phyloP scores from a whole-genome alignment of 2,888 invertebrate genomes.

The Acanthococcus lagerstroemiae region DNA sequence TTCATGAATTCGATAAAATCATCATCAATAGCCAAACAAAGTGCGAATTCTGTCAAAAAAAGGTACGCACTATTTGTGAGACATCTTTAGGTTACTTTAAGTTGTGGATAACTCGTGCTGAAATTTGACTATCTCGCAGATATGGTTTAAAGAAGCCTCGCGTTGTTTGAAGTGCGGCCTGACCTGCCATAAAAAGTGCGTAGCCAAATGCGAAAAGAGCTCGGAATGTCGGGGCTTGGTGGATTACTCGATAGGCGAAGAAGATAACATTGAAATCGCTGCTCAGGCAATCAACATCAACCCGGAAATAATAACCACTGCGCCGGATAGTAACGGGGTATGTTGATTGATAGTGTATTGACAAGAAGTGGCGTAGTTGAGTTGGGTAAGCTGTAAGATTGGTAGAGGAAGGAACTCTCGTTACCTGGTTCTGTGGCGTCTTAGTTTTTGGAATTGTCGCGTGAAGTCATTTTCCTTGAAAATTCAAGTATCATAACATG shows the following conservation, averaged over 20 bases:
- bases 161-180: conserved; percentile 81
- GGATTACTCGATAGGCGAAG: conserved; percentile 34
- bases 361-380: too few relatives aligned
- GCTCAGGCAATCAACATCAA: conserved; percentile 32
- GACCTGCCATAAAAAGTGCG: conserved; percentile 93
- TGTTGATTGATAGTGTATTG: not conserved
- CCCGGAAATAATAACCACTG: conserved; percentile 39
- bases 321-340: conserved; percentile 35
- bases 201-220: conserved; percentile 68
- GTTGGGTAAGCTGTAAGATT: too few relatives aligned
- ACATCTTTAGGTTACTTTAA: not conserved
- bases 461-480: too few relatives aligned
- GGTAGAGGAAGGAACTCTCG: too few relatives aligned
- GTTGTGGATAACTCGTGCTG: not conserved
- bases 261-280: conserved; percentile 21
- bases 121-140: too few relatives aligned
- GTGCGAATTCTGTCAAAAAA: conserved; percentile 88
- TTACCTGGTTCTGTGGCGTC: too few relatives aligned
- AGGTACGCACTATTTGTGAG: conserved; percentile 48
- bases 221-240: conserved; percentile 35
- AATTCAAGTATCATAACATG: too few relatives aligned
- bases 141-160: conserved; percentile 93
- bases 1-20: conserved; percentile 26
- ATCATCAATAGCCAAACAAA: conserved; percentile 74
- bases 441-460: too few relatives aligned